Evolutionary conservation across 2,113 vertebrate species (phyloP).

Genomic region (Periophthalmus modestus): DNA sequence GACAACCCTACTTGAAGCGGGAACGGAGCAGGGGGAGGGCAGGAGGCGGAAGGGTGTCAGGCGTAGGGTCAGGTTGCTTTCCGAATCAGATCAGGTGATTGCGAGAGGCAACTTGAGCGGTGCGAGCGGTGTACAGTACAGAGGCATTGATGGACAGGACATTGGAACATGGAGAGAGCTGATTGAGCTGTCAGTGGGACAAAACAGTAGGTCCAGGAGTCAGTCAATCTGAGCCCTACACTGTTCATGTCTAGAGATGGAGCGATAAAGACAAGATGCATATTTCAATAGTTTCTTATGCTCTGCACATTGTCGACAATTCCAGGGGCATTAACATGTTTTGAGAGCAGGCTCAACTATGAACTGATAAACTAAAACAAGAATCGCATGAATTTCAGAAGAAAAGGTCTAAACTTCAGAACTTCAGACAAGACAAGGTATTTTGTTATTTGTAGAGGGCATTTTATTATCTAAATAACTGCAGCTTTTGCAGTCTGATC

Average conservation of each 20-base stretch:
- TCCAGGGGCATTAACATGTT: too few relatives aligned
- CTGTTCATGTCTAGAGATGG: neutral
- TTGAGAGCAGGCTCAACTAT: too few relatives aligned
- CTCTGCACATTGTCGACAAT: too few relatives aligned
- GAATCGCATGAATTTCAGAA: neutral
- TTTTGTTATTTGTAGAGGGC: neutral
- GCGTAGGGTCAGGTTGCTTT: slow-evolving; percentile 70
- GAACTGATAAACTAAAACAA: neutral
- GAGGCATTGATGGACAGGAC: slow-evolving; percentile 45
- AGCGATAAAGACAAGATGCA: neutral
- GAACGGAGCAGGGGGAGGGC: neutral
- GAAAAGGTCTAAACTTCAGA: neutral
- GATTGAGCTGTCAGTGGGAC: slow-evolving; percentile 50
- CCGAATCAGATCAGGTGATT: slow-evolving; percentile 68
- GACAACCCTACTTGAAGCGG: neutral
- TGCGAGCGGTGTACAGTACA: slow-evolving; percentile 26
- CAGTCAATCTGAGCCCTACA: slow-evolving; percentile 36
- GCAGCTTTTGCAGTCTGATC: neutral
- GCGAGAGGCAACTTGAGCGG: slow-evolving; percentile 63
- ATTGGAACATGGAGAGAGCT: slow-evolving; percentile 41
- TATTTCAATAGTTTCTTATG: neutral
- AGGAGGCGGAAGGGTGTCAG: slow-evolving; percentile 15
- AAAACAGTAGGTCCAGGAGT: slow-evolving; percentile 36
- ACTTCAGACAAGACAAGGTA: neutral
- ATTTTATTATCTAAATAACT: neutral